phyloP scores from a whole-genome alignment of 2,888 invertebrate species.

The Scrobipalpa costella region DNA sequence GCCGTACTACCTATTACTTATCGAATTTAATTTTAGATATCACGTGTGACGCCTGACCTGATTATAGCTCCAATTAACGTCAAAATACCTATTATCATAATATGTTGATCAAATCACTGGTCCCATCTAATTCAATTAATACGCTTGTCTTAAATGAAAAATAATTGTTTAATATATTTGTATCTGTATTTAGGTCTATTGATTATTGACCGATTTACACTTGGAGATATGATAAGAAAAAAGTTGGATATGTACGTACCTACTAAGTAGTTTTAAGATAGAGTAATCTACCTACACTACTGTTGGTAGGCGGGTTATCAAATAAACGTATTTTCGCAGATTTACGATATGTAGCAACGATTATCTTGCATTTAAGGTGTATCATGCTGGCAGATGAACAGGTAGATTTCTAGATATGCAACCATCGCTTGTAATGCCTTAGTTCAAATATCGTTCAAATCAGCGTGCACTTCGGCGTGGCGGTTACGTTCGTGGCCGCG shows the following conservation, averaged over 20 bases:
- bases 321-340: background rate
- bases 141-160: background rate
- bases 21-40: conserved; percentile 1
- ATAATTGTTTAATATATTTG: background rate
- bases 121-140: conserved; percentile 4
- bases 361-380: no score
- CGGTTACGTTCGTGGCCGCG: no score
- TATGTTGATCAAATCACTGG: conserved; percentile 1
- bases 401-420: no score
- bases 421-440: no score
- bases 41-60: conserved; percentile 9
- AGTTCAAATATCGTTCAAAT: no score
- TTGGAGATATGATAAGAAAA: conserved; percentile 10
- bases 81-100: conserved; percentile 3
- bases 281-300: background rate
- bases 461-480: no score
- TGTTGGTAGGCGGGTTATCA: conserved; percentile 12
- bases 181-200: background rate
- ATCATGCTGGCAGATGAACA: no score
- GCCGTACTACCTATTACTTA: background rate
- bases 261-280: conserved; percentile 1
- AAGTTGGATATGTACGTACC: background rate
- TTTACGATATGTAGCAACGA: conserved; percentile 9
- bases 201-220: conserved; percentile 17
- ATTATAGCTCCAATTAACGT: background rate